Evolutionary conservation across 2,113 vertebrate genomes (phyloP), one percentile per base, ranked within the genome.

Genomic region (Nerophis lumbriciformis): DNA sequence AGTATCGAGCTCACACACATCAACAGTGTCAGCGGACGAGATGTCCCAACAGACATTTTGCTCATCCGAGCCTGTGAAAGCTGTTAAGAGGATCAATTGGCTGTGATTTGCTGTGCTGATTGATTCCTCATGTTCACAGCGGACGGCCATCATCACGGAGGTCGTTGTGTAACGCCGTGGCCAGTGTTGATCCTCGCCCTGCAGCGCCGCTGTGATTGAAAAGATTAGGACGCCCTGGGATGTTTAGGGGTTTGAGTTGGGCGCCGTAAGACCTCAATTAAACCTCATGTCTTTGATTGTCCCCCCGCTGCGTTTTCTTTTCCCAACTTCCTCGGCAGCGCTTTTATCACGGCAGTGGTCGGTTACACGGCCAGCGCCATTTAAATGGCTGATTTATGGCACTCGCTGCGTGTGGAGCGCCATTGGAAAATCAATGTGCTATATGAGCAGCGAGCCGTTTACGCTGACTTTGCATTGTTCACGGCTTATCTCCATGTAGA

Each of bases 341-440:
- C 67, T 52, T 71, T 77, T 63, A 51, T 63, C 64, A 71, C 66
- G 14, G 63, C 58, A 65, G 28, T 59, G 63, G 16, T 50, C 58
- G 45, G 59, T 66, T 63, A 71, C 51, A 64, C 38, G 11, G 69
- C 65, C 53, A 13, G 63, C 50, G 13, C 50, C 0, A 49, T 80
- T 68, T 77, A 70, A 81, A 77, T 48, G 69, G 19, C 62, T 70
- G 69, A 73, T 79, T 72, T 66, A 66, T 78, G 66, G 56, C 76
- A 56, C 74, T 78, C 68, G 35, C 65, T 52, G 61, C 55, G 37
- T 71, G 69, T 16, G 59, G 47, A 59, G 59, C 39, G 65, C 73
- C 71, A 77, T 85, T 64, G 37, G 71, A 71, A 84, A 80, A 84
- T 83, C 83, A 16, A 86, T 88, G 76, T 4, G 1, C 39, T 42